Conservation (phyloP, 23 tunicate genomes). For the Pegea sp. region DNA sequence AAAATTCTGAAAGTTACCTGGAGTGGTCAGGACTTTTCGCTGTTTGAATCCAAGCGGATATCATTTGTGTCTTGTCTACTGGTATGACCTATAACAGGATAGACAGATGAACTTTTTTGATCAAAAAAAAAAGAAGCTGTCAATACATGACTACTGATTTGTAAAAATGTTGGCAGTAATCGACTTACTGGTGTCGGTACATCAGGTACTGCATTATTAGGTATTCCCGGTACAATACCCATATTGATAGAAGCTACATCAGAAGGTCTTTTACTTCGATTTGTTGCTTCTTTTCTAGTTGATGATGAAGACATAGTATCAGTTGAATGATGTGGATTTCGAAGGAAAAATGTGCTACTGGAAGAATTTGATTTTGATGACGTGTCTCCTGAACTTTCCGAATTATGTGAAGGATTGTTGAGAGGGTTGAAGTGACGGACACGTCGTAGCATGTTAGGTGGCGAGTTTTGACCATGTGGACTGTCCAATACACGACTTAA, state of each 20-base stretch:
- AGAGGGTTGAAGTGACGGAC: not conserved
- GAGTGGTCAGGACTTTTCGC: too few relatives aligned
- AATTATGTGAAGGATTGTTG: not conserved
- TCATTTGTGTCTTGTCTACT: slow-evolving; percentile 63
- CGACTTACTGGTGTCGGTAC: slow-evolving; percentile 56
- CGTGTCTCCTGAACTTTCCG: not conserved
- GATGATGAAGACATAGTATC: not conserved
- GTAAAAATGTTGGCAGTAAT: not conserved
- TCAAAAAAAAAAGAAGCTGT: too few relatives aligned
- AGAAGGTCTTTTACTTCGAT: not conserved
- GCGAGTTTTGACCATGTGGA: slow-evolving; percentile 23
- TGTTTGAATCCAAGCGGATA: slow-evolving; percentile 57
- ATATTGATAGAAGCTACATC: not conserved
- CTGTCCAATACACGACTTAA: slow-evolving; percentile 18
- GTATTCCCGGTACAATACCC: slow-evolving; percentile 53
- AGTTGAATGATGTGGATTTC: not conserved
- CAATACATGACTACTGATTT: not conserved
- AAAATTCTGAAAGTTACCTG: too few relatives aligned
- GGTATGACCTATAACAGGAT: slow-evolving; percentile 29
- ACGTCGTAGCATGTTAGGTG: slow-evolving; percentile 1
- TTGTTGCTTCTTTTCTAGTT: not conserved
- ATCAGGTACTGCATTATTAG: slow-evolving; percentile 80
- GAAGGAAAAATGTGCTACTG: not conserved
- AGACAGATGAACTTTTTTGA: too few relatives aligned
- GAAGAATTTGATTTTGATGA: not conserved